These are phyloP conservation scores for Gobio occitaniae DNA, from an alignment of 2,797 vertebrate genomes.

Conservation along the genomic window DNA sequence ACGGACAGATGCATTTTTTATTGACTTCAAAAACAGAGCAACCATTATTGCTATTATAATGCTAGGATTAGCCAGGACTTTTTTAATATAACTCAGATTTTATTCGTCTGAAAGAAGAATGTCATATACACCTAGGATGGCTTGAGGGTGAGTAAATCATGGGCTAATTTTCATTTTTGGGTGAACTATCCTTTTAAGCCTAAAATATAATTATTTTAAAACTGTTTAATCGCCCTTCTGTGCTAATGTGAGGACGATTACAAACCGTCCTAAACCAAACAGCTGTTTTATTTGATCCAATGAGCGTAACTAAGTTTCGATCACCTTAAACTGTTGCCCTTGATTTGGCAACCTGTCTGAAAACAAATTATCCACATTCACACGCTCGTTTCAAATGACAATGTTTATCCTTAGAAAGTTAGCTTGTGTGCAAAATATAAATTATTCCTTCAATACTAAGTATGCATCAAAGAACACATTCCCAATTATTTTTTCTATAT, in stretches of 20 bases:
- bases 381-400: conserved; percentile 42
- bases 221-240: not conserved
- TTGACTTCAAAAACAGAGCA: no score
- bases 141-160: no score
- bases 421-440: conserved; percentile 61
- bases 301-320: not conserved
- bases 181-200: not conserved
- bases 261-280: not conserved
- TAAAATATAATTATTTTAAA: not conserved
- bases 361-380: conserved; percentile 44
- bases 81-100: no score
- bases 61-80: no score
- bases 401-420: conserved; percentile 46
- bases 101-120: no score
- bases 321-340: conserved; percentile 27
- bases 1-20: no score
- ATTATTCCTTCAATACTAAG: conserved; percentile 65
- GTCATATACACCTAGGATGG: no score
- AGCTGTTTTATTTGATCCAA: conserved; percentile 22
- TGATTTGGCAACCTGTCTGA: conserved; percentile 24
- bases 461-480: conserved; percentile 70
- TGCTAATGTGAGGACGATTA: not conserved
- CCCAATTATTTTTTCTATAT: conserved; percentile 60
- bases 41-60: no score
- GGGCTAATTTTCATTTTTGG: not conserved